Percentiles rank a stretch among this genome's conserved stretches.
Evolutionary conservation across 2,888 invertebrate species (phyloP).

Genomic region (Noctua fimbriata): DNA sequence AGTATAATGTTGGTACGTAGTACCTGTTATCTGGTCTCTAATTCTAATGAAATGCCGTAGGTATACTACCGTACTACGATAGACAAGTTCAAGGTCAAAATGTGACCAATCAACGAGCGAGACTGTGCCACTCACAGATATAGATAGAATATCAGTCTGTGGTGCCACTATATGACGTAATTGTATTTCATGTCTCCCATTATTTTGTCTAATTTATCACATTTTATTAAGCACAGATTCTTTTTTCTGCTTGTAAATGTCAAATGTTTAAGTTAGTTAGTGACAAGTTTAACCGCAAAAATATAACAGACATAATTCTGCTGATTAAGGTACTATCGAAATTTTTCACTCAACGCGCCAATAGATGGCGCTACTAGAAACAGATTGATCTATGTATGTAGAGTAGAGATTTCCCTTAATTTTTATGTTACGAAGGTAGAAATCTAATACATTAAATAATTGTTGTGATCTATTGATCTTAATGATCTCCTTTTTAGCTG

Average conservation of each 20-base stretch:
- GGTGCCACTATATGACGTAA: not conserved
- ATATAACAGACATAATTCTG: not conserved
- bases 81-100: not conserved
- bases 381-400: not conserved
- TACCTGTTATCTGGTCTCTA: not conserved
- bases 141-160: too few relatives aligned
- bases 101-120: not conserved
- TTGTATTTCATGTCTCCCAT: not conserved
- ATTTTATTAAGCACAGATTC: too few relatives aligned
- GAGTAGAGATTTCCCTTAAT: not conserved
- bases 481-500: not conserved
- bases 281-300: not conserved
- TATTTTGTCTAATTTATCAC: not conserved
- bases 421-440: too few relatives aligned
- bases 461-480: not conserved
- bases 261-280: not conserved
- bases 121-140: not conserved
- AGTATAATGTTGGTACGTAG: not conserved
- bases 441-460: not conserved
- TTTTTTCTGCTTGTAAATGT: not conserved
- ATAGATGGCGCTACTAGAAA: conserved; percentile 58
- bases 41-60: not conserved
- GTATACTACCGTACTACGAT: not conserved
- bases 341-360: not conserved
- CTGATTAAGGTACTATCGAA: not conserved